A percentile compares a stretch with the other conserved stretches of the same genome.
phyloP scores from a whole-genome alignment of 1,140 invertebrate genomes.

The Platorchestia sp. region DNA sequence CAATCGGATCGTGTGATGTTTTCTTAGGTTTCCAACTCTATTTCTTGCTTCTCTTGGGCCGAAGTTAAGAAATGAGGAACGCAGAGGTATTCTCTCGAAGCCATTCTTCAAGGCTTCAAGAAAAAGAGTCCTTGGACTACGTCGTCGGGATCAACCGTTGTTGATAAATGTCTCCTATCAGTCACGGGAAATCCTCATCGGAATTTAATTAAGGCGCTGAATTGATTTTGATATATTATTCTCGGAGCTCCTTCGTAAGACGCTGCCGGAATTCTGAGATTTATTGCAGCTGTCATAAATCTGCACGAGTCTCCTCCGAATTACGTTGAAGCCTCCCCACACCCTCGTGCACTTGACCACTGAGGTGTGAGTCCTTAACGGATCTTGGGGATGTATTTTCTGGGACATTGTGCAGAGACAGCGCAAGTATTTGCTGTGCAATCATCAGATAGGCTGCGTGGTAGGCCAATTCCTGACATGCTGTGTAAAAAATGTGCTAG shows the following conservation, averaged over 20 bases:
- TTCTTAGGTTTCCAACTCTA: not conserved
- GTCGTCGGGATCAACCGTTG: not conserved
- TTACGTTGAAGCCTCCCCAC: not conserved
- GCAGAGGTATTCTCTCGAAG: not conserved
- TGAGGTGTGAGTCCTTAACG: not conserved
- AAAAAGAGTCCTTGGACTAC: not conserved
- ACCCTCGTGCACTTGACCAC: not conserved
- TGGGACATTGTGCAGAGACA: not conserved
- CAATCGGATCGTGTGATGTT: not conserved
- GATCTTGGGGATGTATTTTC: not conserved
- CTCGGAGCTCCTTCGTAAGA: not conserved
- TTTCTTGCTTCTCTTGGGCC: not conserved
- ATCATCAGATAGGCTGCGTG: not conserved
- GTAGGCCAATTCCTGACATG: not conserved
- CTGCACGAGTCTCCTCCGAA: conserved; percentile 16
- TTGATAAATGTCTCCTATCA: conserved; percentile 34
- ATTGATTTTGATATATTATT: conserved; percentile 41
- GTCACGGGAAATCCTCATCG: conserved; percentile 28
- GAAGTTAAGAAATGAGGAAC: not conserved
- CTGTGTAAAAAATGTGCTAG: not conserved
- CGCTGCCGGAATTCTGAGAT: conserved; percentile 11
- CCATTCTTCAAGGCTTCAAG: not conserved
- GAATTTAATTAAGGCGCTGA: conserved; percentile 26
- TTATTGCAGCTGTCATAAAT: conserved; percentile 34
- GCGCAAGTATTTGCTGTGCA: no score